Evolutionary conservation across 2,113 vertebrate species (phyloP).

Genomic region (Barnardius zonarius): DNA sequence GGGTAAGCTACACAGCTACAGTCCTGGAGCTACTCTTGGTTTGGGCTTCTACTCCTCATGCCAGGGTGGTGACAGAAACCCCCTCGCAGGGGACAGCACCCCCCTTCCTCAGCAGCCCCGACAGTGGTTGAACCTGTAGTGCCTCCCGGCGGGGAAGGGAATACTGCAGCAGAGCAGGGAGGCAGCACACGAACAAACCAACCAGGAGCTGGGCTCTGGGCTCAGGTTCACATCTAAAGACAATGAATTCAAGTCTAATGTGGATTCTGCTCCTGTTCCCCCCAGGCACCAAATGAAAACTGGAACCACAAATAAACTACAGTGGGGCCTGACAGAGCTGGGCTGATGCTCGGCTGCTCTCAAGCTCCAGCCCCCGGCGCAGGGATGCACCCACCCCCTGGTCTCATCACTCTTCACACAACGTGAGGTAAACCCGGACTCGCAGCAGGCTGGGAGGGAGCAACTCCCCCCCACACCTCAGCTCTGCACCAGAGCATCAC

Average conservation of each 20-base stretch:
- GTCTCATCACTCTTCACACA: neutral
- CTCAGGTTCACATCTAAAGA: neutral
- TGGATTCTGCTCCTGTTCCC: neutral
- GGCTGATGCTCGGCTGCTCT: neutral
- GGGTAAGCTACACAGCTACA: rapidly evolving
- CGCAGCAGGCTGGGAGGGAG: rapidly evolving
- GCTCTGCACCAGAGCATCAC: neutral
- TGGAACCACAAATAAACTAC: rapidly evolving
- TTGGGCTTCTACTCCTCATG: rapidly evolving
- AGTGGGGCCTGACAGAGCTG: rapidly evolving
- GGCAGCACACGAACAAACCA: neutral
- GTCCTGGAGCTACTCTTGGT: neutral
- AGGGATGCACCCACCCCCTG: neutral
- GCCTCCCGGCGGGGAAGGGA: neutral
- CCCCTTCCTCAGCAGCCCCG: neutral
- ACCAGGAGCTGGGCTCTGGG: neutral
- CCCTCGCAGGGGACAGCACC: rapidly evolving
- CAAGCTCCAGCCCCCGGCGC: neutral
- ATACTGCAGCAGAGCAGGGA: neutral
- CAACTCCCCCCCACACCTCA: rapidly evolving
- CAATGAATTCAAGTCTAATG: neutral
- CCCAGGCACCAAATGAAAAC: neutral
- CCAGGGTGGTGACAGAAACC: neutral
- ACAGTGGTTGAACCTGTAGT: neutral
- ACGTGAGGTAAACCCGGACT: neutral